A percentile compares a stretch with the other conserved stretches of the same genome.
Evolutionary conservation across 1,140 invertebrate genomes (phyloP).

Genomic region (Pogonomyrmex barbatus): DNA sequence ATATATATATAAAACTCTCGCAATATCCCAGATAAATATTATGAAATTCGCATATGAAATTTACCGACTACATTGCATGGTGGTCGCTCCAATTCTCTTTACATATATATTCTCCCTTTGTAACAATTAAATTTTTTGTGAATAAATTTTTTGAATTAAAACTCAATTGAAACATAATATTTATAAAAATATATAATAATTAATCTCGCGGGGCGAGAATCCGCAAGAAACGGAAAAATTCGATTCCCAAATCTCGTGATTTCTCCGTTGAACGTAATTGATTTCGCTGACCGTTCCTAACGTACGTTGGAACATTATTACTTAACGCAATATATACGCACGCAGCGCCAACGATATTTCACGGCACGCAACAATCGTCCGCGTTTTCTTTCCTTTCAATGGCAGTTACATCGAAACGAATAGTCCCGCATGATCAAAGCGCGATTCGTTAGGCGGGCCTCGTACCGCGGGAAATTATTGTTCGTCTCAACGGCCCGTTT

Average conservation of each 20-base stretch:
- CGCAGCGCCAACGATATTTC: not conserved
- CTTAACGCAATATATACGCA: not conserved
- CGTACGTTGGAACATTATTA: not conserved
- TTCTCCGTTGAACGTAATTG: not conserved
- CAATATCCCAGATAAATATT: slow-evolving; percentile 5
- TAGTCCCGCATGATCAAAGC: slow-evolving; percentile 25
- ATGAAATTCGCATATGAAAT: not conserved
- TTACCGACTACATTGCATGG: not conserved
- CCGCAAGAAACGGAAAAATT: not conserved
- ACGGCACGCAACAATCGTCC: not conserved
- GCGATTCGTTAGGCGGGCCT: not conserved
- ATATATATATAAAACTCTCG: no score
- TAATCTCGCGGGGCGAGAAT: not conserved
- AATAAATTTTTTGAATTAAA: not conserved
- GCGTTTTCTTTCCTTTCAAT: slow-evolving; percentile 28
- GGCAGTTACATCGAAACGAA: slow-evolving; percentile 16
- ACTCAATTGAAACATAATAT: not conserved
- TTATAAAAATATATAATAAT: not conserved
- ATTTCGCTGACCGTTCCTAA: not conserved
- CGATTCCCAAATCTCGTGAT: slow-evolving; percentile 5
- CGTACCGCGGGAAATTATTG: slow-evolving; percentile 36
- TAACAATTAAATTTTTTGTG: not conserved
- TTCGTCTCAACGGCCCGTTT: slow-evolving; percentile 17
- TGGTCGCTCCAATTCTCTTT: not conserved
- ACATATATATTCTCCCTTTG: not conserved